Base-by-base conservation (phyloP, 2,113 vertebrate species). In the zebrafish (Danio rerio) region DNA sequence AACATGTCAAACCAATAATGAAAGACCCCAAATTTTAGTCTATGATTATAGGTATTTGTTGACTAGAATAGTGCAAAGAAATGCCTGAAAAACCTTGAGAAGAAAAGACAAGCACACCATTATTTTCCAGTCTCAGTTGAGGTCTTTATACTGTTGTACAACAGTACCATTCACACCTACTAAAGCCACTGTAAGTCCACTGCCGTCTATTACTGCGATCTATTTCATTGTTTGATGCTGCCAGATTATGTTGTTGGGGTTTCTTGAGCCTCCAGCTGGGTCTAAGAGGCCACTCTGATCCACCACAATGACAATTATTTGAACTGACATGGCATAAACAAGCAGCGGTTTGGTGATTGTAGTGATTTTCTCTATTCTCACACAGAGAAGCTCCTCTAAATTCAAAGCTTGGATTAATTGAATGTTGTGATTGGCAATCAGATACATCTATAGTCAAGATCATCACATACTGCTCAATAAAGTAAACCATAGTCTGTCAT, bases 391-490 rank as follows among this genome's bases (percentile, higher is more conserved):
- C 4, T 59, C 56, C 43, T 59, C n/a, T 15, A 47, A 61, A 61
- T 76, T 61, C 73, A 59, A 42, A 47, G 74, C 12, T 45, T 72
- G 5, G 16, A 16, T 15, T 31, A n/a, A 55, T 61, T 68, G 9
- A 53, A 59, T 16, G 43, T 52, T 53, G 43, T 55, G 18, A 45
- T 5, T 78, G 40, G 43, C 63, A 56, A 43, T 40, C 18, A 31
- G 18, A 71, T 45, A 45, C 15, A 31, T 31, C n/a, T 55, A 21
- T 56, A n/a, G 55, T 43, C 10, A 78, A 59, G 42, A 52, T 43
- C 52, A 62, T 66, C 80, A 61, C 69, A 74, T 85, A 61, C 68
- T 68, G 84, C 74, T 71, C 5, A 3, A 66, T 58, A 79, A 16
- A 7, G 5, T 58, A 49, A 58, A 77, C 13, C 56, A 21, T 52